Percentiles rank a stretch among this genome's conserved stretches.
Evolutionary conservation across 2,113 vertebrate species (phyloP).

Genomic region (Anoplopoma fimbria): DNA sequence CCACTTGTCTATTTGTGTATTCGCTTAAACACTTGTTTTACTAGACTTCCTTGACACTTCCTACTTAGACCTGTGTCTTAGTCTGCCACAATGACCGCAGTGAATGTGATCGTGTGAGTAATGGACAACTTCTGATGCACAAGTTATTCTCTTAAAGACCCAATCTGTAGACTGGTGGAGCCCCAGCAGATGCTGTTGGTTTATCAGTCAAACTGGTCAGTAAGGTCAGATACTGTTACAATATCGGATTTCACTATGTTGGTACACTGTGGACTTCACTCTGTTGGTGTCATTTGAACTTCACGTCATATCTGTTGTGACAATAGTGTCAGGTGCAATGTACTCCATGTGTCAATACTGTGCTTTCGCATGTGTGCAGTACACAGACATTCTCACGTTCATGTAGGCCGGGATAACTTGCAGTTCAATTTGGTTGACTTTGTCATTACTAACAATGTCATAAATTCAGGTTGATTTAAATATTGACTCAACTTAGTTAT

Average conservation of each 20-base stretch:
- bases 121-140: neutral
- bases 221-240: neutral
- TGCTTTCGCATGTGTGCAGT: neutral
- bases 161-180: neutral
- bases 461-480: neutral
- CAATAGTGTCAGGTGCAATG: neutral
- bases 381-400: neutral
- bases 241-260: neutral
- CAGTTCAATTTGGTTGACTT: neutral
- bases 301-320: neutral
- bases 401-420: neutral
- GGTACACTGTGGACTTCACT: neutral
- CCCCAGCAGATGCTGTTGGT: neutral
- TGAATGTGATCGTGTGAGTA: neutral
- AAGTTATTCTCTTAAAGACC: slow-evolving; percentile 10
- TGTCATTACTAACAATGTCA: neutral
- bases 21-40: slow-evolving; percentile 1
- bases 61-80: neutral
- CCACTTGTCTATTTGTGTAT: slow-evolving; percentile 21
- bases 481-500: neutral
- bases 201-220: neutral
- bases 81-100: neutral
- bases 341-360: neutral
- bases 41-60: slow-evolving; percentile 12
- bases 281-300: neutral